Evolutionary conservation across 2,888 invertebrate species (phyloP).

Genomic region (Caenorhabditis zanzibari): DNA sequence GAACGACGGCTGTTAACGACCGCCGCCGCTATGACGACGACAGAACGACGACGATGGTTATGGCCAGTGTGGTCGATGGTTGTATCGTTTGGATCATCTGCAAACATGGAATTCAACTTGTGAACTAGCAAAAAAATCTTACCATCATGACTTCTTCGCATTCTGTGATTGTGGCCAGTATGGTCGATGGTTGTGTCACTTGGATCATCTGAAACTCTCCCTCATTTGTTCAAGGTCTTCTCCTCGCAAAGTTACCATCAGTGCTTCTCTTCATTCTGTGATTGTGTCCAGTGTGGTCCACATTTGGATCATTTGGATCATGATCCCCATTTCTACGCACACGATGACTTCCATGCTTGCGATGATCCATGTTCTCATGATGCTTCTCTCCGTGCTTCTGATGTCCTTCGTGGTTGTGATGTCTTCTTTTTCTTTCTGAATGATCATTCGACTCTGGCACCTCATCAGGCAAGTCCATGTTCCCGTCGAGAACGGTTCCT

Average conservation of each 20-base stretch:
- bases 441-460: constrained; percentile 41
- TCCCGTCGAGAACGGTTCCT: constrained; percentile 51
- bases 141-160: no score
- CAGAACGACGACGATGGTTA: constrained; percentile 62
- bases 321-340: constrained; percentile 40
- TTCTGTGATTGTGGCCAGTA: constrained; percentile 65
- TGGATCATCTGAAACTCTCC: constrained; percentile 67
- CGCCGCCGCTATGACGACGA: no score
- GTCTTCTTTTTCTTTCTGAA: constrained; percentile 36
- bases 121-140: no score
- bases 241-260: constrained; percentile 8
- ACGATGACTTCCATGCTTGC: constrained; percentile 35
- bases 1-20: no score
- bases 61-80: constrained; percentile 68
- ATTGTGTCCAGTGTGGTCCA: constrained; percentile 70
- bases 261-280: constrained; percentile 44
- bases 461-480: constrained; percentile 30
- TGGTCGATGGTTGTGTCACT: constrained; percentile 72
- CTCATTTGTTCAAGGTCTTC: no score
- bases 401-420: constrained; percentile 35
- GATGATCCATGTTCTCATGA: constrained; percentile 38
- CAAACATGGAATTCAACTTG: no score
- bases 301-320: constrained; percentile 57
- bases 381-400: constrained; percentile 32
- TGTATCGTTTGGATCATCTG: constrained; percentile 68